phyloP scores from a whole-genome alignment of 2,113 vertebrate species.

The Chiloscyllium plagiosum region DNA sequence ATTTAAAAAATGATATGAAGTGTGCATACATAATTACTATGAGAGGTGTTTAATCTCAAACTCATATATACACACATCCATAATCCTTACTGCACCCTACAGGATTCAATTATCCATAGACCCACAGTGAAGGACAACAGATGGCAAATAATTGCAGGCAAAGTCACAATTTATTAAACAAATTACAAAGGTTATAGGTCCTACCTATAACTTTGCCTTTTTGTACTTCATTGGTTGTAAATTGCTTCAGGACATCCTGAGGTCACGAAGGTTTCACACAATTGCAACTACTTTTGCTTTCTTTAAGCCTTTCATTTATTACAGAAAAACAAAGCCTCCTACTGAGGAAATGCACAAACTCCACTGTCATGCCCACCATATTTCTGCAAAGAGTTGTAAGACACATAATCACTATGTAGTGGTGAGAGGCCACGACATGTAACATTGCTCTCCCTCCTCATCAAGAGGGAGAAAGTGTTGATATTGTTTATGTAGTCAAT shows the following conservation, averaged over 20 bases:
- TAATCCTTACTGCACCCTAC: not conserved
- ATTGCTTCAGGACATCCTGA: not conserved
- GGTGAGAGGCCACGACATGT: not conserved
- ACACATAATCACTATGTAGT: not conserved
- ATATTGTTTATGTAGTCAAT: not conserved
- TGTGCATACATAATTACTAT: not conserved
- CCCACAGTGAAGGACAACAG: not conserved
- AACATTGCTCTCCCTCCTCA: not conserved
- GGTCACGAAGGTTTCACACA: not conserved
- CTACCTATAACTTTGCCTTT: not conserved
- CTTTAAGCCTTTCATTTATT: not conserved
- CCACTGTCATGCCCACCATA: not conserved
- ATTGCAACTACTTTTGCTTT: not conserved
- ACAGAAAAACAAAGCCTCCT: not conserved
- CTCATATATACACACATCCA: not conserved
- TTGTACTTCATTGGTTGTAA: not conserved
- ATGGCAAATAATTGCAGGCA: not conserved
- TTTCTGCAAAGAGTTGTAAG: not conserved
- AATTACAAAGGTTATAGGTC: slow-evolving; percentile 3
- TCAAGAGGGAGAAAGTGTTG: not conserved
- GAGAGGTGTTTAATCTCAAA: not conserved
- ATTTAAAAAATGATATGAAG: not conserved
- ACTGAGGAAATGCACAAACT: not conserved
- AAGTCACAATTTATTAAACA: not conserved
- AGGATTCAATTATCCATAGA: not conserved